Evolutionary conservation across 2,797 vertebrate genomes (phyloP).

Genomic region (Kryptolebias ocellatus): DNA sequence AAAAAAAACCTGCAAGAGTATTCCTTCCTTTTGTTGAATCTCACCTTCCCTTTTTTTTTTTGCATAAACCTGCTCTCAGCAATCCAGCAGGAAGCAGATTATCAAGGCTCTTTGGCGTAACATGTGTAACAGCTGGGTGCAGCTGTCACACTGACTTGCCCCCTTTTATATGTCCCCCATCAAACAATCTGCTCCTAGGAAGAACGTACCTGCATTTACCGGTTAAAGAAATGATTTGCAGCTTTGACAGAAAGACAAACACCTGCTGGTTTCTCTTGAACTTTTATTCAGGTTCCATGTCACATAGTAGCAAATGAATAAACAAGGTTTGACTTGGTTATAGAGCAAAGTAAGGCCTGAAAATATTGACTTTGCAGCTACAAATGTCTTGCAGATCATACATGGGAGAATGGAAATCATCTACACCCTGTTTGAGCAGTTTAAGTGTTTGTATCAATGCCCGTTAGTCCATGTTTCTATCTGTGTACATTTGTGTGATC

Average conservation of each 20-base stretch:
- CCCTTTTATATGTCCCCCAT: conserved; percentile 37
- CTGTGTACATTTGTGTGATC: conserved; percentile 39
- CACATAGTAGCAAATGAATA: conserved; percentile 44
- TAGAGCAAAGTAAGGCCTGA: conserved; percentile 13
- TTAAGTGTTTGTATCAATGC: conserved; percentile 6
- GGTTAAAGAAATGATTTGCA: conserved; percentile 58
- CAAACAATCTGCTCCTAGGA: conserved; percentile 30
- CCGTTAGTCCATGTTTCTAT: conserved; percentile 25
- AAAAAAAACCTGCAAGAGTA: neutral
- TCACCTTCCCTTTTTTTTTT: neutral
- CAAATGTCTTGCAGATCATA: conserved; percentile 10
- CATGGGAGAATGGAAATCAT: conserved; percentile 23
- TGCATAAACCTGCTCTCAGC: neutral
- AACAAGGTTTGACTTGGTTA: conserved; percentile 23
- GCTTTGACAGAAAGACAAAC: conserved; percentile 42
- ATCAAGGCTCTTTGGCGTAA: conserved; percentile 67
- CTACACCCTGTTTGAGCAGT: conserved; percentile 11
- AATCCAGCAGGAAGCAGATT: conserved; percentile 58
- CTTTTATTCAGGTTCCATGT: conserved; percentile 31
- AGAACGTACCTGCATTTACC: conserved; percentile 41
- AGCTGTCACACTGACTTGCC: conserved; percentile 65
- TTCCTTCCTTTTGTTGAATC: conserved; percentile 15
- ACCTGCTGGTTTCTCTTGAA: conserved; percentile 29
- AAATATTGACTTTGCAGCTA: conserved; percentile 9
- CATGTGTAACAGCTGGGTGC: conserved; percentile 84